phyloP scores from a whole-genome alignment of 2,113 vertebrate genomes.

The Rhegmatorhina hoffmannsi region DNA sequence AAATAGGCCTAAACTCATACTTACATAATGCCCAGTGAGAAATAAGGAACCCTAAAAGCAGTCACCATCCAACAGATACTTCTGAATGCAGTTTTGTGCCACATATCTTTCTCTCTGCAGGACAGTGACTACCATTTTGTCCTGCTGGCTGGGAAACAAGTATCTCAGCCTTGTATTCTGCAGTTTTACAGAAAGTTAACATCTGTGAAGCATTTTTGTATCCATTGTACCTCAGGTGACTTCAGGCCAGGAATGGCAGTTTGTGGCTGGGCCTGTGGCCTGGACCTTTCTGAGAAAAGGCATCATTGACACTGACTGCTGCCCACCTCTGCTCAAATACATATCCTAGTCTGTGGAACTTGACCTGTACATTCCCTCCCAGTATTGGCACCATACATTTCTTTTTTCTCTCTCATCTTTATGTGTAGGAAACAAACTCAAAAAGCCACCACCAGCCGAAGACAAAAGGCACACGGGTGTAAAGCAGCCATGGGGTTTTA shows the following conservation, averaged over 20 bases:
- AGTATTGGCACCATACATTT: accelerated
- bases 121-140: neutral
- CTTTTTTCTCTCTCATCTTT: neutral
- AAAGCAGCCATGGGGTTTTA: neutral
- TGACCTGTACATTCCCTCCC: neutral
- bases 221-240: too few relatives aligned
- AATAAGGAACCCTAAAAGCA: neutral
- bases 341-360: accelerated
- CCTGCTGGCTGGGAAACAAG: neutral
- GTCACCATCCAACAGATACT: neutral
- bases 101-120: neutral
- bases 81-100: neutral
- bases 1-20: neutral
- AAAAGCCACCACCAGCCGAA: neutral
- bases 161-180: neutral
- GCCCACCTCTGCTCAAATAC: neutral
- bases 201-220: neutral
- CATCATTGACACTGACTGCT: neutral
- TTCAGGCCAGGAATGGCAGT: too few relatives aligned
- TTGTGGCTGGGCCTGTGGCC: neutral
- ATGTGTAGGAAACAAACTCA: neutral
- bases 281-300: too few relatives aligned
- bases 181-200: neutral
- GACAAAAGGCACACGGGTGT: neutral
- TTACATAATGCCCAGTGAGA: neutral